Base-by-base conservation (phyloP, 2,113 vertebrate species). In the Candoia aspera region DNA sequence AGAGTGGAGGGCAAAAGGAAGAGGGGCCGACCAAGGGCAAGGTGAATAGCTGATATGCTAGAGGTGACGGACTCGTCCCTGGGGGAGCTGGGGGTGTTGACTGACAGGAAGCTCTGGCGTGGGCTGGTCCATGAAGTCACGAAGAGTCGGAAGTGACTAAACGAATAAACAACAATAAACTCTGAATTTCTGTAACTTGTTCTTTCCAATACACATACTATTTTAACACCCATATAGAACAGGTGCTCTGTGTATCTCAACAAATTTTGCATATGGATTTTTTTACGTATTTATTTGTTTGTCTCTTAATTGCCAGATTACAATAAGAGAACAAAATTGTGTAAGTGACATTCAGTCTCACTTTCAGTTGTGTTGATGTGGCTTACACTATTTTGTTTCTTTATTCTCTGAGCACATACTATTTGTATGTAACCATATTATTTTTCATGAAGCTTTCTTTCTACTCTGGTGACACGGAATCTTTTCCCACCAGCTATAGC, bases 291-390 rank as follows among this genome's bases (percentile, higher is more conserved):
- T 42, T 26, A 6, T 24, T 73, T 13, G 3, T 37, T 33, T 15
- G 53, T 3, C 6, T 0, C 86, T 54, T 57, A 53, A 91, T 64
- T 57, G n/a, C 88, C 68, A 91, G 53, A 13, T 6, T 1, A 1
- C 0, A 91, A 85, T 89, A 73, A 91, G 42, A 4, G 58, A 29
- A 57, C 84, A 6, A 15, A 83, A 64, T 3, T 2, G 26, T 59
- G 95, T 93, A 21, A 93, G 42, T 90, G 6, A 23, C 58, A 86
- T 60, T 94, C 58, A 23, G 33, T 85, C 90, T 23, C n/a, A 87
- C 42, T 91, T 86, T 93, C 29, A 86, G 73, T 23, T 46, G 11
- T 37, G 53, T 33, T 86, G 87, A 85, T 54, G 59, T 26, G 91
- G 42, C 59, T 60, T 64, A 49, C 5, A 5, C 5, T 49, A 92